Evolutionary conservation across 2,797 vertebrate species (phyloP).

Genomic region (Ateles fusciceps): DNA sequence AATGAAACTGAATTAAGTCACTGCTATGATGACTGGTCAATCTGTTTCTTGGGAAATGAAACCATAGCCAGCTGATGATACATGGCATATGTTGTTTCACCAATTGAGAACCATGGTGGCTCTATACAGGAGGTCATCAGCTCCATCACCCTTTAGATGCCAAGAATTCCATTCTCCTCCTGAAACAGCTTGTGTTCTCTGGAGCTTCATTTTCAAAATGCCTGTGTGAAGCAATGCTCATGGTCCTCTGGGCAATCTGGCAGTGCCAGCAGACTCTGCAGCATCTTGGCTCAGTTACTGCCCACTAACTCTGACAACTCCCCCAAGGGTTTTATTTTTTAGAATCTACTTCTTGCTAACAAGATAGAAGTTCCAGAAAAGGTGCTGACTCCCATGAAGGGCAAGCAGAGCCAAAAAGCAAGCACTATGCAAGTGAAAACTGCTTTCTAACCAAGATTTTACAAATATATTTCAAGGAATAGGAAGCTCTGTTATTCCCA

Average conservation of each 20-base stretch:
- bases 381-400: background rate
- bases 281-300: background rate
- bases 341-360: background rate
- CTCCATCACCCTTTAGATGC: background rate
- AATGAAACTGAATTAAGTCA: background rate
- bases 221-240: background rate
- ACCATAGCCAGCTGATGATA: background rate
- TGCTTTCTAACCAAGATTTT: background rate
- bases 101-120: background rate
- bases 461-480: background rate
- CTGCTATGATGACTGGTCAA: background rate
- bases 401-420: slow-evolving; percentile 39
- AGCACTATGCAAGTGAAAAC: background rate
- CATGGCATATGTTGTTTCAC: background rate
- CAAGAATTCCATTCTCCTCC: background rate
- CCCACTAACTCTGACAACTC: background rate
- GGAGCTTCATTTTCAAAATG: background rate
- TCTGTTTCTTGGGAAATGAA: background rate
- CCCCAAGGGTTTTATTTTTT: background rate
- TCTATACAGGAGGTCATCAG: background rate
- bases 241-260: background rate
- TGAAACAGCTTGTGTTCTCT: background rate
- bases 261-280: background rate
- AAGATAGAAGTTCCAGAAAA: background rate
- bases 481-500: background rate